Base-by-base conservation (phyloP, 2,888 invertebrate genomes). In the Tetragnatha montana region DNA sequence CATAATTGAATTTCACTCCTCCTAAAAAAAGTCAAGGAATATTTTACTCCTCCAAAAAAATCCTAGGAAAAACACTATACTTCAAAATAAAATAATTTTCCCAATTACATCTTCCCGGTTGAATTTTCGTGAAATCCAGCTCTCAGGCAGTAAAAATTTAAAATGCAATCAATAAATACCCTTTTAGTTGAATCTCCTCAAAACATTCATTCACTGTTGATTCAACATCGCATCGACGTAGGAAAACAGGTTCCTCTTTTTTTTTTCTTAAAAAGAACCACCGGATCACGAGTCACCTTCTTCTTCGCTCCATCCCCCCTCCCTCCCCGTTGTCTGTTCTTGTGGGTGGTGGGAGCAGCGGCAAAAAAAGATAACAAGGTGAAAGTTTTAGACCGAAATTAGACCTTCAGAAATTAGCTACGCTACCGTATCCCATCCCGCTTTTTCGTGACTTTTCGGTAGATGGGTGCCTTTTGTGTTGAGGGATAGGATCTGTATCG, bases 161-260 rank as follows among this genome's bases (percentile, higher is more conserved):
- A 35, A 35, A 35, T 35, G 35, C 35, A 35, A 35, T 35, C 35
- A 35, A 35, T 35, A 35, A 1, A 1, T 35, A 35, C 1, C 35
- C n/a, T n/a, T 35, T 4, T 35, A 35, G 35, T 35, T 35, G 35
- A 35, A 35, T 35, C 35, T 35, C 35, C 35, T 35, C 2, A 35
- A 35, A 35, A 51, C 47, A 60, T 47, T 50, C 17, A 12, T n/a
- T 75, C n/a, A 60, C 21, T 83, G 84, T 88, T 79, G 75, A 84
- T 88, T 68, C 79, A 79, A 88, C 84, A 84, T 83, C 80, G 78
- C 69, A 51, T 1, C 47, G 47, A 80, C 80, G 88, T 82, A 79
- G 88, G 88, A 75, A 88, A 84, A 88, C 80, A 60, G 83, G 88
- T 83, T 88, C 74, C 69, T 35, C 35, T 35, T 35, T 35, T 35